These are phyloP conservation scores for Ellobium chinense DNA, from an alignment of 2,888 invertebrate species.

Conservation along the genomic window DNA sequence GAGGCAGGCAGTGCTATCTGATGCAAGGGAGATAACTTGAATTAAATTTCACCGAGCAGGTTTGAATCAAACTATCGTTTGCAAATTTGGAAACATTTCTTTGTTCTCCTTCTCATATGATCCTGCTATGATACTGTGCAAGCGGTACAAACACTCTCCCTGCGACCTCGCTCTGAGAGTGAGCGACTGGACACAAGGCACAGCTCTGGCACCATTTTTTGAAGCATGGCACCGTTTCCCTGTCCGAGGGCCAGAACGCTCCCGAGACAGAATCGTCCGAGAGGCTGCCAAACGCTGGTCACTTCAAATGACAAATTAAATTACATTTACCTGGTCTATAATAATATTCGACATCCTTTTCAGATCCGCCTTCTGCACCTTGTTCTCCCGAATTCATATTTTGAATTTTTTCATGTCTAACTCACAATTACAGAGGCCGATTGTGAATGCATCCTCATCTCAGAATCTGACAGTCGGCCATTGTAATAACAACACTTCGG, in stretches of 20 bases:
- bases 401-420: conserved; percentile 46
- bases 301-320: neutral
- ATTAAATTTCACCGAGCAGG: too few relatives aligned
- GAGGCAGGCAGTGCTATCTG: too few relatives aligned
- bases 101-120: too few relatives aligned
- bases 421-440: conserved; percentile 48
- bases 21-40: conserved; percentile 31
- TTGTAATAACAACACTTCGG: conserved; percentile 71
- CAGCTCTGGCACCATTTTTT: conserved; percentile 14
- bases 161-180: too few relatives aligned
- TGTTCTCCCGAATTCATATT: conserved; percentile 71
- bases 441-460: conserved; percentile 58
- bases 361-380: conserved; percentile 68
- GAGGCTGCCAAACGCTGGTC: neutral
- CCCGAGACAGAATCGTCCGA: neutral
- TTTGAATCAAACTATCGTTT: neutral
- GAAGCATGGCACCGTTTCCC: conserved; percentile 31
- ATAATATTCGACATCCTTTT: conserved; percentile 72
- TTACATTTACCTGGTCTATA: conserved; percentile 68
- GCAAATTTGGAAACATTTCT: neutral
- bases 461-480: conserved; percentile 64
- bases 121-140: too few relatives aligned
- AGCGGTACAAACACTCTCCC: too few relatives aligned
- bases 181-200: neutral
- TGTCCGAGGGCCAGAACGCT: conserved; percentile 22